Evolutionary conservation across 2,797 vertebrate species (phyloP).

Genomic region (Onychomys torridus): DNA sequence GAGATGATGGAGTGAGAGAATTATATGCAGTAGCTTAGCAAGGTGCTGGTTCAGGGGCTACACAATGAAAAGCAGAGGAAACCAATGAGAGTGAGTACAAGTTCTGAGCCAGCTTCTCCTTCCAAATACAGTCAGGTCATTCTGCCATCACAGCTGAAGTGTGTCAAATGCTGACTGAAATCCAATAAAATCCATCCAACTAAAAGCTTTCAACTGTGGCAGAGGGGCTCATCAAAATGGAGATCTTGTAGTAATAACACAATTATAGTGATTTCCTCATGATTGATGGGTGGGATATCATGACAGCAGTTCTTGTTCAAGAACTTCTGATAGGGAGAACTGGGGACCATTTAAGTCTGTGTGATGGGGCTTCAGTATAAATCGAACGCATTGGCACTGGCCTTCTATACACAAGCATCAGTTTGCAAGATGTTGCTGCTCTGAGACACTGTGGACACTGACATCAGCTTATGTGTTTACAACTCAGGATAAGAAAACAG

Average conservation of each 20-base stretch:
- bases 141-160: background rate
- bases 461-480: background rate
- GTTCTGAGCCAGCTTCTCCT: background rate
- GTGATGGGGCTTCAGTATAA: background rate
- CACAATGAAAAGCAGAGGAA: background rate
- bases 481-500: background rate
- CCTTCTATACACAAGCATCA: background rate
- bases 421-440: background rate
- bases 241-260: constrained; percentile 20
- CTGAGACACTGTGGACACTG: background rate
- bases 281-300: constrained; percentile 54
- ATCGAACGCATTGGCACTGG: background rate
- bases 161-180: constrained; percentile 46
- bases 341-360: background rate
- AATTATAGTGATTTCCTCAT: constrained; percentile 68
- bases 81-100: background rate
- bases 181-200: background rate
- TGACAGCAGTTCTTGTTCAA: background rate
- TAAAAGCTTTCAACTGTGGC: constrained; percentile 40
- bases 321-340: constrained; percentile 8
- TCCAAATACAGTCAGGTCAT: background rate
- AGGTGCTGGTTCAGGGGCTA: background rate
- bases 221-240: constrained; percentile 6
- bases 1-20: background rate
- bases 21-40: background rate